These are phyloP conservation scores for Drosophila lacicola DNA, from an alignment of 2,888 invertebrate genomes.

Conservation along the genomic window DNA sequence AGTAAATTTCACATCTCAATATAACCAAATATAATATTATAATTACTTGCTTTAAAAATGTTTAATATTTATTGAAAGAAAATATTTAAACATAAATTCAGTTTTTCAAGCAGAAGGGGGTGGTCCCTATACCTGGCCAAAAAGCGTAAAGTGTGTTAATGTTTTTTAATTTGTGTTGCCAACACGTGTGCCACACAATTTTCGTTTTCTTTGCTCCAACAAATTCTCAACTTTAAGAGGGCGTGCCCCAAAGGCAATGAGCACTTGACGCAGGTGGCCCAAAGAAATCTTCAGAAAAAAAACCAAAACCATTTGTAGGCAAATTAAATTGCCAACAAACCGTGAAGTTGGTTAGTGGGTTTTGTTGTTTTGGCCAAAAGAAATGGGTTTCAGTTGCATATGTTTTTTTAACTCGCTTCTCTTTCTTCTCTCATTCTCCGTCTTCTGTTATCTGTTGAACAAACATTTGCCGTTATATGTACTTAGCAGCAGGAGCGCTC, in stretches of 20 bases:
- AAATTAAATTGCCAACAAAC: constrained; percentile 76
- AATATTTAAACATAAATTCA: not conserved
- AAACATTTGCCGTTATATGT: constrained; percentile 45
- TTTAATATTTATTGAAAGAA: constrained; percentile 16
- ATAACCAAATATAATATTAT: not conserved
- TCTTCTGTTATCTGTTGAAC: constrained; percentile 36
- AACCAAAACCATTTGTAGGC: constrained; percentile 69
- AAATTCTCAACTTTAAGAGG: constrained; percentile 44
- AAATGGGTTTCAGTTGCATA: constrained; percentile 17
- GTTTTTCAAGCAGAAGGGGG: not conserved
- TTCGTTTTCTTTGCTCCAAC: constrained; percentile 54
- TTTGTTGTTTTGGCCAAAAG: constrained; percentile 33
- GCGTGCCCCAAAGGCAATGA: constrained; percentile 43
- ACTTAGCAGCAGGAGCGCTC: constrained; percentile 9
- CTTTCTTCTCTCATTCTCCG: constrained; percentile 1
- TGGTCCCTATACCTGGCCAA: constrained; percentile 7
- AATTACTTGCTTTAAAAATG: not conserved
- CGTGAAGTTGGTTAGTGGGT: constrained; percentile 76
- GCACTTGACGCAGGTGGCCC: constrained; percentile 20
- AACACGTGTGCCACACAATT: constrained; percentile 64
- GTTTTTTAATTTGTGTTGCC: constrained; percentile 44
- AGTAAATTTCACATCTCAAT: not conserved
- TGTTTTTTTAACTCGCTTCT: constrained; percentile 18
- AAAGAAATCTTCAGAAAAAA: constrained; percentile 37
- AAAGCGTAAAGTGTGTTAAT: constrained; percentile 64